phyloP scores from a whole-genome alignment of 2,113 vertebrate genomes.

The Leptodactylus fuscus region DNA sequence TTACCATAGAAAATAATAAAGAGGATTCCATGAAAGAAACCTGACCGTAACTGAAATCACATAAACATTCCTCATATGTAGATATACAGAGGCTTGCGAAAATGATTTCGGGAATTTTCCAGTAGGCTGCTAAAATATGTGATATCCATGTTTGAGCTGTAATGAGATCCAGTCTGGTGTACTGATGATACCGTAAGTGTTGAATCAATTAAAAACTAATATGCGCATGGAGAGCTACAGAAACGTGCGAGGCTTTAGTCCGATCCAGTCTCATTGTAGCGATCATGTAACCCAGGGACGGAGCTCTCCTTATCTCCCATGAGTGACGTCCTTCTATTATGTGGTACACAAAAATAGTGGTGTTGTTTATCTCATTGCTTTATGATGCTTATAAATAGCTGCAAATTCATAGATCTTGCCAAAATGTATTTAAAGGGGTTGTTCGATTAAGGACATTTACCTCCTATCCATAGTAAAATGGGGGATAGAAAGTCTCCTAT shows the following conservation, averaged over 20 bases:
- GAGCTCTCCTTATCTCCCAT: neutral
- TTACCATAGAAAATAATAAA: constrained; percentile 5
- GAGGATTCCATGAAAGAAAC: neutral
- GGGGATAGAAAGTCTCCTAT: no score
- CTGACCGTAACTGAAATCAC: neutral
- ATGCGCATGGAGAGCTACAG: neutral
- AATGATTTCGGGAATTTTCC: neutral
- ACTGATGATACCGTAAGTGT: constrained; percentile 12
- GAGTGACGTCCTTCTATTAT: neutral
- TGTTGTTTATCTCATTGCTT: neutral
- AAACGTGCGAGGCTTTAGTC: neutral
- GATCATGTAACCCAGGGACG: neutral
- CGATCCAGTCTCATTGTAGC: neutral
- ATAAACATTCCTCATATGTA: neutral
- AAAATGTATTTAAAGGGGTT: no score
- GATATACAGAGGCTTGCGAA: neutral
- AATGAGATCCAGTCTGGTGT: neutral
- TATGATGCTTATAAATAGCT: neutral
- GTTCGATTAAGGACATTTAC: no score
- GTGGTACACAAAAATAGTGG: neutral
- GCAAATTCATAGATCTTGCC: no score
- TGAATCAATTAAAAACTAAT: constrained; percentile 29
- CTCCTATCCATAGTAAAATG: no score
- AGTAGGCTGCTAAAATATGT: neutral
- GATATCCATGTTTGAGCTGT: constrained; percentile 18